Evolutionary conservation across 2,113 vertebrate genomes (phyloP), one percentile per base, ranked within the genome.

Genomic region (Microtus oregoni): DNA sequence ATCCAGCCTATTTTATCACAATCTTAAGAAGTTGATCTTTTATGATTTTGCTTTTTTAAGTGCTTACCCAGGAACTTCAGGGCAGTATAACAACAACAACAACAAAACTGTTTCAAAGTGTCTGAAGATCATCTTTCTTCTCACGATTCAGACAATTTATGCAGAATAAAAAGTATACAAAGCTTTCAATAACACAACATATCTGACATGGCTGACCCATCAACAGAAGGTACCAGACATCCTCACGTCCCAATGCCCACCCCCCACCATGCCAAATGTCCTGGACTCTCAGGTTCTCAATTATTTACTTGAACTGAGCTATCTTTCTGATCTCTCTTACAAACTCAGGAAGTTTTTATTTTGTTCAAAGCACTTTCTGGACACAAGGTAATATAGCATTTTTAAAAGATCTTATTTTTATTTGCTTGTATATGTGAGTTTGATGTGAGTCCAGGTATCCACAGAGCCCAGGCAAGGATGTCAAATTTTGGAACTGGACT

Each of bases 61-160:
- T 26, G 44, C 72, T 78, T 86, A 73, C 38, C 24, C 20, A 65
- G 72, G 4, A 26, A 55, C 30, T 76, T 92, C 28, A 90, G 47
- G 35, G 6, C 38, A 92, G 92, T 81, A 58, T 82, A 35, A 55
- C 24, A 85, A 44, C 28, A 20, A 35, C 52, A 82, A 15, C 0
- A 52, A 38, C 28, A 67, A 67, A 32, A 17, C 15, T 55, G 0
- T 88, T 83, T 90, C 41, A 22, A 79, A 85, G 41, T 92, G 7
- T 82, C 65, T 70, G 6, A 0, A 7, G 20, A 83, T 95, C 61
- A 76, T 28, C 61, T 73, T 14, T 90, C 6, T 90, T 81, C 30
- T 92, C 44, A 22, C 50, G 94, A 22, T 65, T 92, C 68, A 82
- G 73, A 86, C 89, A 90, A 78, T 17, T 79, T 28, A 47, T 68